Conservation (phyloP, 2,888 invertebrate genomes). For the Blomia tropicalis region DNA sequence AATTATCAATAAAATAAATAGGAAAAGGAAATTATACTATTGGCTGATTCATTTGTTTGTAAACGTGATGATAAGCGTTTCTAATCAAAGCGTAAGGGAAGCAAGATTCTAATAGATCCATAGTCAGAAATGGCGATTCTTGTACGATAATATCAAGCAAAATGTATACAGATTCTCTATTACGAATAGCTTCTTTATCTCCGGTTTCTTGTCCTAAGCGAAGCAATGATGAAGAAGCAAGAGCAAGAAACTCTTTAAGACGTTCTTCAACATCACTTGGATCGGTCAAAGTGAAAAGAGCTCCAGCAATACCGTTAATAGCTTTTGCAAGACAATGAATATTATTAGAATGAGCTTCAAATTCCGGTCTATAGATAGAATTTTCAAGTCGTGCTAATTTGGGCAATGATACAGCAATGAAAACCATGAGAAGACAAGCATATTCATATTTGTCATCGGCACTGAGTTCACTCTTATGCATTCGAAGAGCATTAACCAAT, state of each 20-base stretch:
- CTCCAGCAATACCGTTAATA: constrained; percentile 86
- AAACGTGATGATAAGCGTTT: constrained; percentile 92
- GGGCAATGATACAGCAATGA: constrained; percentile 92
- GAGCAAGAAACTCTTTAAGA: constrained; percentile 76
- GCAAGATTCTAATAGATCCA: constrained; percentile 95
- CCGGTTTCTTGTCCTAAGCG: constrained; percentile 76
- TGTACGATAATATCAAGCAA: constrained; percentile 88
- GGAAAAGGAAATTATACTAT: too few species aligned
- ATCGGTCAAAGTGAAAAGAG: constrained; percentile 85
- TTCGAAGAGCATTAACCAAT: constrained; percentile 68
- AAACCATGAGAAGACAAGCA: constrained; percentile 92
- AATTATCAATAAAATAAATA: too few species aligned
- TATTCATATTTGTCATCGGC: constrained; percentile 73
- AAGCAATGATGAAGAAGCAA: constrained; percentile 86
- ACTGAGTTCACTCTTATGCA: constrained; percentile 43
- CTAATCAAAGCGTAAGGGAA: constrained; percentile 95
- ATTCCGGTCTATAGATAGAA: constrained; percentile 45
- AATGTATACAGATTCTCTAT: constrained; percentile 90
- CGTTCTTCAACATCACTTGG: constrained; percentile 91
- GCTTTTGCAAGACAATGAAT: constrained; percentile 95
- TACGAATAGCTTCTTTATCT: constrained; percentile 78
- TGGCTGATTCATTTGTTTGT: constrained; percentile 38
- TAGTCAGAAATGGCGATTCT: constrained; percentile 91
- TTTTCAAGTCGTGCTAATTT: constrained; percentile 76
- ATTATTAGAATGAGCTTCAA: constrained; percentile 77